Conservation (phyloP, 2,888 invertebrate genomes). For the Panopea generosa region DNA sequence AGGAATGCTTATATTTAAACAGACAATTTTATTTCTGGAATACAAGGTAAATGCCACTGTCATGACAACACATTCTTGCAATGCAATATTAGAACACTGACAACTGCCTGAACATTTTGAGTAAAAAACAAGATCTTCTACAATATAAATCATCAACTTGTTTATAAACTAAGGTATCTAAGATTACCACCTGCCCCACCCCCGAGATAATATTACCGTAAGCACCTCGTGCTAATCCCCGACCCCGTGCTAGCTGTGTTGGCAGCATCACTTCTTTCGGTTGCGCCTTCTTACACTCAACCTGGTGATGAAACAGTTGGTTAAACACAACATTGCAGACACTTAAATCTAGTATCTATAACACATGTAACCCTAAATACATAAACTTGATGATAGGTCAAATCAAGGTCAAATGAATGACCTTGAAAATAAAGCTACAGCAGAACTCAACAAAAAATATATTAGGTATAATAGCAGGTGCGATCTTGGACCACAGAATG, state of each 20-base stretch:
- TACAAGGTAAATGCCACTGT: too few species aligned
- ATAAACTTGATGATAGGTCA: too few species aligned
- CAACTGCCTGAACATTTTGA: constrained; percentile 17
- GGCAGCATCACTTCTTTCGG: constrained; percentile 99
- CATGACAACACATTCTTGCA: neutral
- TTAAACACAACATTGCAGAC: too few species aligned
- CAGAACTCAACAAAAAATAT: too few species aligned
- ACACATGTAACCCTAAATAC: too few species aligned
- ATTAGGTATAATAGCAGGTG: too few species aligned
- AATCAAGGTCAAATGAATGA: too few species aligned
- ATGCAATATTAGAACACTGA: neutral
- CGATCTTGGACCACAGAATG: too few species aligned
- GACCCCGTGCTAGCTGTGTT: constrained; percentile 74
- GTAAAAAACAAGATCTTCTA: constrained; percentile 51
- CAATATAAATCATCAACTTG: constrained; percentile 59
- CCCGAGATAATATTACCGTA: constrained; percentile 52
- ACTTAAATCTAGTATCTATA: too few species aligned
- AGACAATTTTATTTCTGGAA: too few species aligned
- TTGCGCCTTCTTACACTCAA: constrained; percentile 99
- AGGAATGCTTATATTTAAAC: too few species aligned
- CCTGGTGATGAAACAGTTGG: constrained; percentile 92
- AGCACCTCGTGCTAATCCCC: constrained; percentile 79
- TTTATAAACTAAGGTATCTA: constrained; percentile 40
- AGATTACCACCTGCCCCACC: constrained; percentile 36
- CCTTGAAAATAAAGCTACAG: too few species aligned